phyloP scores from a whole-genome alignment of 2,797 vertebrate species.

The Lacerta bilineata region DNA sequence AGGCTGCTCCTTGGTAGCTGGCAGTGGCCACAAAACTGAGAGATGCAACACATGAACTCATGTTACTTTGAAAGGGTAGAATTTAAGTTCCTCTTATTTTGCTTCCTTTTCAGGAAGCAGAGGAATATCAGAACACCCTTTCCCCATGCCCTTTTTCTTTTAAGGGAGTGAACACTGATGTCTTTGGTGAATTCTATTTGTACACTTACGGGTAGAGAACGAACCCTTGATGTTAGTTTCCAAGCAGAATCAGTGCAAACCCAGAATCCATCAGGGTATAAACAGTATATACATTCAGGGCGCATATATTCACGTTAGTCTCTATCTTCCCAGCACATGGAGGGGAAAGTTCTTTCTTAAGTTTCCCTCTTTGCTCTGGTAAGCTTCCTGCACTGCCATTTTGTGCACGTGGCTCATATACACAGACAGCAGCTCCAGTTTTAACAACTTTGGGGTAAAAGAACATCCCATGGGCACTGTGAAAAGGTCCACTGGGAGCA shows the following conservation, averaged over 20 bases:
- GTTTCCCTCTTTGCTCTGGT: not conserved
- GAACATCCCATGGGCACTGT: no score
- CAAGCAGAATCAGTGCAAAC: not conserved
- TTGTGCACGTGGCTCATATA: not conserved
- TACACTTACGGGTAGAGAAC: no score
- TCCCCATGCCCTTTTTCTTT: not conserved
- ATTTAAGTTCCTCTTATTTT: not conserved
- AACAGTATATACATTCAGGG: not conserved
- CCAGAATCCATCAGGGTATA: not conserved
- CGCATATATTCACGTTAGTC: not conserved
- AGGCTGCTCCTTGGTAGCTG: conserved; percentile 48
- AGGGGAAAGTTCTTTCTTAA: not conserved
- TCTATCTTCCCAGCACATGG: not conserved
- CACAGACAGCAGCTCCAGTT: not conserved
- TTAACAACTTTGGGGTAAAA: not conserved
- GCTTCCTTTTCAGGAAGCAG: not conserved
- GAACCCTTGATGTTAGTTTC: not conserved
- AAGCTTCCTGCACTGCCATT: not conserved
- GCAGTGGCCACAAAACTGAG: conserved; percentile 50
- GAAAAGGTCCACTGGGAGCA: not conserved
- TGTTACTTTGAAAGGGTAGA: not conserved
- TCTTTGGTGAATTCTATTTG: not conserved
- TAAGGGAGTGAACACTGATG: not conserved
- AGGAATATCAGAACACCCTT: not conserved
- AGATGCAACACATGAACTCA: conserved; percentile 51